These are phyloP conservation scores for Distichodus sexfasciatus DNA, from an alignment of 2,797 vertebrate genomes.

Conservation along the genomic window DNA sequence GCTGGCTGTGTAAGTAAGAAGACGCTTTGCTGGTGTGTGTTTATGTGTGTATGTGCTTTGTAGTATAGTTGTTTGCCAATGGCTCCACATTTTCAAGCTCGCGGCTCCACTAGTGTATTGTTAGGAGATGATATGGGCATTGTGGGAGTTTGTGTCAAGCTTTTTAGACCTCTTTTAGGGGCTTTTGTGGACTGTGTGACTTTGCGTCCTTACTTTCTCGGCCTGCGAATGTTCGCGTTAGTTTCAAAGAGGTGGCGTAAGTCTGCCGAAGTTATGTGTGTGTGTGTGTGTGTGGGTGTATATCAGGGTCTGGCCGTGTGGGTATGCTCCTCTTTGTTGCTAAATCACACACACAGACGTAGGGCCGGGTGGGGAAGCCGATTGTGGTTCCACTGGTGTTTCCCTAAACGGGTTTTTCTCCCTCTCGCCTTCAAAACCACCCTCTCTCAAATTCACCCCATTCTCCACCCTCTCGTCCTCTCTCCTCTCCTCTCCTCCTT, in stretches of 20 bases:
- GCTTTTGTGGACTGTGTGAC: constrained; percentile 47
- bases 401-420: constrained; percentile 72
- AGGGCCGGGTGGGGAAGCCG: constrained; percentile 68
- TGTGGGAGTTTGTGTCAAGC: constrained; percentile 23
- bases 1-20: not conserved
- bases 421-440: constrained; percentile 56
- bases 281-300: constrained; percentile 54
- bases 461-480: constrained; percentile 65
- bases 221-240: not conserved
- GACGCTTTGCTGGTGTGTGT: not conserved
- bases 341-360: constrained; percentile 63
- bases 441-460: constrained; percentile 62
- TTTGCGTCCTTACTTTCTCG: not conserved
- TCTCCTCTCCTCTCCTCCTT: constrained; percentile 11
- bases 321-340: constrained; percentile 62
- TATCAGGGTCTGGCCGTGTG: constrained; percentile 61
- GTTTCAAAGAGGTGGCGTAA: constrained; percentile 4
- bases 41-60: too few relatives aligned
- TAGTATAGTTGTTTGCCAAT: too few relatives aligned
- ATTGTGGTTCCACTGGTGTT: constrained; percentile 72
- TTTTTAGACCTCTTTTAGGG: not conserved
- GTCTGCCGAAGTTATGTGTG: constrained; percentile 25
- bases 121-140: constrained; percentile 19
- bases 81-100: constrained; percentile 23
- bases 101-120: constrained; percentile 7